Base-by-base conservation (phyloP, 2,888 invertebrate species). In the Pachymerium ferrugineum region DNA sequence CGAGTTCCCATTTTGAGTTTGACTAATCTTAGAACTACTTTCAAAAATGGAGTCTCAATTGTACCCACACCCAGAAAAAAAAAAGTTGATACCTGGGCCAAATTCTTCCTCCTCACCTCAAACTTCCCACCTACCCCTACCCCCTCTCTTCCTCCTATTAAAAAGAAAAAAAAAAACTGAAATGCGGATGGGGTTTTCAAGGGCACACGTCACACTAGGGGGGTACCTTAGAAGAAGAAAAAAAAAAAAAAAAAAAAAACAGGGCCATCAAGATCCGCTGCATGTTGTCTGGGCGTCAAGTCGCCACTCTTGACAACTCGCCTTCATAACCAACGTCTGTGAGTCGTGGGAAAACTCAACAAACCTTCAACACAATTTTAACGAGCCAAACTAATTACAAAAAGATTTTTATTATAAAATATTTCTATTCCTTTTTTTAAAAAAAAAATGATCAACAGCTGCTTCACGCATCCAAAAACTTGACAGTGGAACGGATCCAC, bases 281-380 rank as follows among this genome's bases (percentile, higher is more conserved):
- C 42, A 42, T 42, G 42, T 42, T 42, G 42, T 42, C 42, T 42
- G 42, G 42, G 42, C 42, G 42, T 42, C 42, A 42, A 42, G 42
- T 42, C 42, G 42, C 42, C 42, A 42, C 42, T 42, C 42, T n/a
- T 42, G 42, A 42, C 42, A 42, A 42, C n/a, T 42, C 12, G 12
- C 12, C n/a, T 12, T 16, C 42, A 42, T 42, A 42, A 42, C 42
- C 16, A 16, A 42, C n/a, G 42, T 42, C 42, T 42, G 42, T n/a
- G n/a, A n/a, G 6, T 42, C 42, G 42, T 42, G 42, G 42, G 42
- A 42, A 42, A 42, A 42, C 42, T 8, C 3, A 4, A 8, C 5
- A 8, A n/a, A 42, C 5, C 42, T 42, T 16, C 42, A 42, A 12
- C 42, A 6, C 12, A 12, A 12, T 33, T 5, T 12, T 12, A 12